Evolutionary conservation across 2,888 invertebrate genomes (phyloP), one percentile per base, ranked within the genome.

Genomic region (Zygaena filipendulae): DNA sequence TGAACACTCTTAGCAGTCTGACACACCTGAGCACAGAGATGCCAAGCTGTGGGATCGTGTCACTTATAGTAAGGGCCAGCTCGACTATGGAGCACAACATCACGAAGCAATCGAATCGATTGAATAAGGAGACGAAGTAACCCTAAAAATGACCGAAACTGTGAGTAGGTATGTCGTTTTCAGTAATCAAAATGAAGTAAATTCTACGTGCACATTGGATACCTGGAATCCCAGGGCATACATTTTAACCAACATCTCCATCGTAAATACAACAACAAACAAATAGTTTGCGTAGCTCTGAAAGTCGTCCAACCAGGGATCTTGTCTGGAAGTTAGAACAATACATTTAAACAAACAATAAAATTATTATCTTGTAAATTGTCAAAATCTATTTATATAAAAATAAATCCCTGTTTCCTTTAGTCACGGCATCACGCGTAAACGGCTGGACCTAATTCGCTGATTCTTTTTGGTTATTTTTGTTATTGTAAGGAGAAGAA

Each of bases 191-290:
- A n/a, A n/a, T n/a, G n/a, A n/a, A n/a, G n/a, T n/a, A n/a, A n/a
- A n/a, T n/a, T n/a, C n/a, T n/a, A n/a, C n/a, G n/a, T n/a, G n/a
- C n/a, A n/a, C n/a, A n/a, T n/a, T n/a, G n/a, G n/a, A 19, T 64
- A 91, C 94, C 83, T 93, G 95, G 79, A 97, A 91, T 54, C 99
- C 99, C 59, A 99, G 85, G 58, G 97, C 97, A 80, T 98, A 99
- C 97, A 99, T 98, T 81, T 99, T 99, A 34, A 99, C 82, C 56
- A 99, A 83, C 99, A 99, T 99, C 81, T 99, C 99, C 82, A 97
- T 84, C n/a, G 98, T 91, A 79, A 99, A 99, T 25, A 99, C 86
- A 4, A 94, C 91, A 47, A 99, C 97, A 69, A 99, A 99, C 62
- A 99, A 88, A 68, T 94, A 88, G 68, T 99, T 99, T 33, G 97